These are phyloP conservation scores for Tipula unca DNA, from an alignment of 2,888 invertebrate species.

Conservation along the genomic window DNA sequence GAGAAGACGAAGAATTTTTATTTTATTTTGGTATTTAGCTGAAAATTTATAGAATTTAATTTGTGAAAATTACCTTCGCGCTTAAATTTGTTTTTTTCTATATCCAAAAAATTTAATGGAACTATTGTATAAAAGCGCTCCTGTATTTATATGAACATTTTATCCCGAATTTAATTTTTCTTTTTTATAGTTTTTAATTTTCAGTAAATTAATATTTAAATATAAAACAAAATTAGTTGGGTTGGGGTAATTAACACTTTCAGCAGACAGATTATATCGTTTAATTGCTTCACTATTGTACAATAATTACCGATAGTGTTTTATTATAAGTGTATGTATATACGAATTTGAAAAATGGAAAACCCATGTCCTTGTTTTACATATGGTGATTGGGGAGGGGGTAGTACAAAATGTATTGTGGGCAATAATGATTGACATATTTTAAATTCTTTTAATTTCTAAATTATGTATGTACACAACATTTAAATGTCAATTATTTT, in stretches of 20 bases:
- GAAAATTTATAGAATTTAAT: slow-evolving; percentile 14
- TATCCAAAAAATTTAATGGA: not conserved
- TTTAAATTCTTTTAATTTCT: no score
- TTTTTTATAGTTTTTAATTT: not conserved
- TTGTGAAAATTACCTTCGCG: not conserved
- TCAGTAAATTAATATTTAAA: not conserved
- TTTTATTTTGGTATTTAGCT: not conserved
- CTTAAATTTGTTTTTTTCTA: not conserved
- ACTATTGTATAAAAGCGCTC: not conserved
- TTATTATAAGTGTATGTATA: not conserved
- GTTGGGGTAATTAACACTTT: not conserved
- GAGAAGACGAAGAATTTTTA: not conserved
- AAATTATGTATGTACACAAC: no score
- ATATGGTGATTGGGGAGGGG: not conserved
- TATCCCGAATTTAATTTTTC: not conserved
- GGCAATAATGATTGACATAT: not conserved
- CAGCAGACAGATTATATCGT: not conserved
- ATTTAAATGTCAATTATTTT: not conserved
- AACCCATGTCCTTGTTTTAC: not conserved
- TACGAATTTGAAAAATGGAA: no score
- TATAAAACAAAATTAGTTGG: not conserved
- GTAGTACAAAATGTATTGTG: not conserved
- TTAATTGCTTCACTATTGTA: not conserved
- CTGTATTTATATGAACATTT: not conserved
- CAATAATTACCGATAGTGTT: not conserved